Percentiles rank a stretch among this genome's conserved stretches.
These are phyloP conservation scores for Rotaria magnacalcarata DNA, from an alignment of 2,888 invertebrate genomes.

Conservation along the genomic window DNA sequence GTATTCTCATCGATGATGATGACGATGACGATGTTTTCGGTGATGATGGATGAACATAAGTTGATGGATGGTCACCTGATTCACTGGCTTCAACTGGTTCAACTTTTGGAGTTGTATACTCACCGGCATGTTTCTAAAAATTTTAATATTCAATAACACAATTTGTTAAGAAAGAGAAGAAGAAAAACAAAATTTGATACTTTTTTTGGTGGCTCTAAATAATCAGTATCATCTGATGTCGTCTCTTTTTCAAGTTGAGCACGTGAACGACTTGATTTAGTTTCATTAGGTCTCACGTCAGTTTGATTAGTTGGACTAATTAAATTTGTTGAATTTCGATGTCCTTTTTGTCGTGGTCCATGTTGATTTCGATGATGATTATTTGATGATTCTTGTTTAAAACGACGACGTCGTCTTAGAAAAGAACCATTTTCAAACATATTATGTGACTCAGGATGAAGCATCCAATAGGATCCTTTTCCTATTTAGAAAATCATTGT, in stretches of 20 bases:
- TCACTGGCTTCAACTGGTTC: constrained; percentile 31
- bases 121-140: constrained; percentile 6
- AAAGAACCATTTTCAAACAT: constrained; percentile 98
- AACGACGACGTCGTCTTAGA: constrained; percentile 67
- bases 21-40: neutral
- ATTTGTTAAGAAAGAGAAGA: neutral
- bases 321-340: neutral
- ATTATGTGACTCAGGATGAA: constrained; percentile 88
- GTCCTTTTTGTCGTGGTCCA: neutral
- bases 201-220: neutral
- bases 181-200: neutral
- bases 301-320: neutral
- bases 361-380: neutral
- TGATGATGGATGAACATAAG: neutral
- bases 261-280: neutral
- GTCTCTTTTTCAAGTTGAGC: neutral
- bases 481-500: constrained; percentile 61
- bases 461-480: constrained; percentile 92
- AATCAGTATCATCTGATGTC: neutral
- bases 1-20: neutral
- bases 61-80: constrained; percentile 25
- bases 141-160: neutral
- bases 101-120: neutral
- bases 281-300: too few species aligned
- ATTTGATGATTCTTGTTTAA: constrained; percentile 51